Evolutionary conservation across 2,113 vertebrate species (phyloP).

Genomic region (Amblyopsis rosae): DNA sequence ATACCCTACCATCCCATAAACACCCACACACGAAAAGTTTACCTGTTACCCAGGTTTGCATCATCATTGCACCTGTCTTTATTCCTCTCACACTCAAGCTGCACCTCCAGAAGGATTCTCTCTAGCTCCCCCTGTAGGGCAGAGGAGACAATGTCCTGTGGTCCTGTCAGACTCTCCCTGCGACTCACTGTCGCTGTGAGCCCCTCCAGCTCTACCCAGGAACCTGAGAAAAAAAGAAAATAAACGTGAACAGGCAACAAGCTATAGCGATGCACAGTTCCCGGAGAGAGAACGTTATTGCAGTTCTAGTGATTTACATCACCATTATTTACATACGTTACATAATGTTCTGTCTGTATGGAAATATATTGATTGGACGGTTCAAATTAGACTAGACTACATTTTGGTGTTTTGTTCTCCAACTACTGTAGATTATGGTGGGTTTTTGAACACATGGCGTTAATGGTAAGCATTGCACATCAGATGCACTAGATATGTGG

Average conservation of each 20-base stretch:
- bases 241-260: neutral
- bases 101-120: constrained; percentile 77
- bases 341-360: too few species aligned
- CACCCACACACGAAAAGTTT: neutral
- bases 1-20: neutral
- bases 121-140: constrained; percentile 77
- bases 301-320: too few species aligned
- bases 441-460: constrained; percentile 21
- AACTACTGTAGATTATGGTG: neutral
- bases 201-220: constrained; percentile 77
- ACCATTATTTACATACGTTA: too few species aligned
- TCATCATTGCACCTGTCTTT: constrained; percentile 62
- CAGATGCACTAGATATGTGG: constrained; percentile 19
- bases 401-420: neutral
- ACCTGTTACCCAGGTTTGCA: neutral
- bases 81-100: constrained; percentile 74
- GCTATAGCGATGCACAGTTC: neutral
- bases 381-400: neutral
- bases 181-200: constrained; percentile 61
- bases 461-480: neutral
- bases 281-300: too few species aligned
- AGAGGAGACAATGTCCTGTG: constrained; percentile 63
- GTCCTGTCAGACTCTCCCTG: constrained; percentile 65
- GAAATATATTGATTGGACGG: too few species aligned
- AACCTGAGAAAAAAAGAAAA: constrained; percentile 55